These are phyloP conservation scores for Distichodus sexfasciatus DNA, from an alignment of 2,797 vertebrate genomes.

Conservation along the genomic window DNA sequence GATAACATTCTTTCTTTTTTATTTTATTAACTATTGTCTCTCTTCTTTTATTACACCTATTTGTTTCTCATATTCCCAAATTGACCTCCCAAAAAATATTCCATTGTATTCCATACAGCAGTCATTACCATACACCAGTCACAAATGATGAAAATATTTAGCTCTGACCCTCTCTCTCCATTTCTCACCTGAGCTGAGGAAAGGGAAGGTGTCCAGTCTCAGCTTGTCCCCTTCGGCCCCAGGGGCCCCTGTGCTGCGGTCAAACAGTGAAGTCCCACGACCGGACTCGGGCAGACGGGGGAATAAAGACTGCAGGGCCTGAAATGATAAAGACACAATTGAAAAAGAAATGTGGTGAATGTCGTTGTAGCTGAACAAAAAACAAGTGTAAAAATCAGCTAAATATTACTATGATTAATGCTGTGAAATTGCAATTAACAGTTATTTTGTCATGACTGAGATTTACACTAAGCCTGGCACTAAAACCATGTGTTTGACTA, in stretches of 20 bases:
- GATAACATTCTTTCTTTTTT: too few species aligned
- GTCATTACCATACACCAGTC: too few species aligned
- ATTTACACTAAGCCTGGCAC: too few species aligned
- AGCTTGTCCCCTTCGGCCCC: constrained; percentile 84
- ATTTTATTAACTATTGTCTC: too few species aligned
- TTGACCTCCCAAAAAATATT: not conserved
- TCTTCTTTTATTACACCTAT: not conserved
- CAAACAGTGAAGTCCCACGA: constrained; percentile 76
- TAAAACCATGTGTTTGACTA: too few species aligned
- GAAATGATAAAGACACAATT: constrained; percentile 15
- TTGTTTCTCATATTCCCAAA: not conserved
- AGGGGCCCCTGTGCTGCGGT: constrained; percentile 69
- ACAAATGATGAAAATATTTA: not conserved
- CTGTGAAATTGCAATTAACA: too few species aligned
- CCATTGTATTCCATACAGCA: too few species aligned
- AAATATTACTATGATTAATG: too few species aligned
- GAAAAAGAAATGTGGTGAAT: not conserved
- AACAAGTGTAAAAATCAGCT: constrained; percentile 13
- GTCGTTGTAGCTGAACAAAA: constrained; percentile 1
- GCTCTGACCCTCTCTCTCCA: not conserved
- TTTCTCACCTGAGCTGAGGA: constrained; percentile 83
- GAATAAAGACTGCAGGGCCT: constrained; percentile 90
- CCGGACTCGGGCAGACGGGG: constrained; percentile 83
- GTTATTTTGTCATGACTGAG: too few species aligned
- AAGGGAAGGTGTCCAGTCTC: constrained; percentile 84